phyloP scores from a whole-genome alignment of 2,113 vertebrate species.

The Tetrao urogallus region DNA sequence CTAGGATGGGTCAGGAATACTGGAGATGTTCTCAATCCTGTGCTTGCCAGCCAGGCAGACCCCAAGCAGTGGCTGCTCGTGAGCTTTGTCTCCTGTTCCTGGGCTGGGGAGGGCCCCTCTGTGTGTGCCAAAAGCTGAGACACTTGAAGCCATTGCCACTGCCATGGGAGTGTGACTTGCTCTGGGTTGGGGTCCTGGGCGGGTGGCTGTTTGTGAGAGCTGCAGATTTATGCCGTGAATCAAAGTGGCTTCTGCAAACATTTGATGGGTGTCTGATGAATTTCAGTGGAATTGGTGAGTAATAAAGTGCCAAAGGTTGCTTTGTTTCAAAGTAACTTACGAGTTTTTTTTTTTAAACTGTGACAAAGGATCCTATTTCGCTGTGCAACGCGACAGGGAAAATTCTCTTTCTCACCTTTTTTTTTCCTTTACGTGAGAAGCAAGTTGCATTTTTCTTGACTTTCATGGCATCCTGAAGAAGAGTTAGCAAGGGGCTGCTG shows the following conservation, averaged over 20 bases:
- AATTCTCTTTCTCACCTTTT: not conserved
- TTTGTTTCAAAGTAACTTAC: not conserved
- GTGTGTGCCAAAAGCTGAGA: not conserved
- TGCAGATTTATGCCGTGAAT: not conserved
- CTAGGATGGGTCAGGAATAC: not conserved
- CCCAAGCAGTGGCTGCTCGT: no score
- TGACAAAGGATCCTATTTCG: not conserved
- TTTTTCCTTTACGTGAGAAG: not conserved
- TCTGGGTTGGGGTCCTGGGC: not conserved
- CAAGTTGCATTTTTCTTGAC: not conserved
- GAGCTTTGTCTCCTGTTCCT: not conserved
- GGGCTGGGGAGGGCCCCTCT: not conserved
- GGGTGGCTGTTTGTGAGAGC: not conserved
- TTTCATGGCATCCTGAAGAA: not conserved
- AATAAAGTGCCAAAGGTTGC: not conserved
- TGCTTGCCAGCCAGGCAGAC: not conserved
- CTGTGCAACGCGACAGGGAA: not conserved
- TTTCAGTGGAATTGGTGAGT: not conserved
- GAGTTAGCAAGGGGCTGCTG: not conserved
- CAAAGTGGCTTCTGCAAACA: not conserved
- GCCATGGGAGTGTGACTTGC: not conserved
- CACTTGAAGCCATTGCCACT: fast-evolving
- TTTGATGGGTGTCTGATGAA: not conserved
- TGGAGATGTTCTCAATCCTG: not conserved
- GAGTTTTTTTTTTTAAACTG: not conserved